Conservation (phyloP, 2,797 vertebrate genomes). For the Ctenosaura bakeri region DNA sequence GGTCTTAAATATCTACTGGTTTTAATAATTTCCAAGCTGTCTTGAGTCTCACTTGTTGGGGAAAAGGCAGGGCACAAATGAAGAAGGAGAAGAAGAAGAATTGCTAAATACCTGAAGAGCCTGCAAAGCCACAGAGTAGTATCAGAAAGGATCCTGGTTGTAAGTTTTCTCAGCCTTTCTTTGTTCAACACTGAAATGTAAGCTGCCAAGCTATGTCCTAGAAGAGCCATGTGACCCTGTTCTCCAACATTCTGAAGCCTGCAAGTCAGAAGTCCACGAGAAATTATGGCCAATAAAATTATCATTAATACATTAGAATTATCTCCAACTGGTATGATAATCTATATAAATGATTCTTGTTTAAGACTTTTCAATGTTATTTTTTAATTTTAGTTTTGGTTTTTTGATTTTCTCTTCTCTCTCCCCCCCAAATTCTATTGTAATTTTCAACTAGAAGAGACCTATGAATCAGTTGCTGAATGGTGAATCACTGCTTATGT, state of each 20-base stretch:
- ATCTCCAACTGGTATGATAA: neutral
- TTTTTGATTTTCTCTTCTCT: neutral
- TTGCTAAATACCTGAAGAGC: constrained; percentile 87
- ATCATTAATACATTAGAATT: constrained; percentile 37
- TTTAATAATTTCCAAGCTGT: too few species aligned
- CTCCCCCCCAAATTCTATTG: too few species aligned
- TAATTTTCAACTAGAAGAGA: too few species aligned
- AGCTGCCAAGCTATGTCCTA: constrained; percentile 96
- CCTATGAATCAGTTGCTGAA: too few species aligned
- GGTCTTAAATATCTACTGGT: too few species aligned
- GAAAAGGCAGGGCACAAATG: too few species aligned
- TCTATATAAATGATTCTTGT: neutral
- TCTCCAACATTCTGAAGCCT: constrained; percentile 92
- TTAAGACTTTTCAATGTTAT: neutral
- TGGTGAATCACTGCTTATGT: too few species aligned
- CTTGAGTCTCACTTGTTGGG: too few species aligned
- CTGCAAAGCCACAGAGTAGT: constrained; percentile 96
- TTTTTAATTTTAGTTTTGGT: neutral
- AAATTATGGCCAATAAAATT: neutral
- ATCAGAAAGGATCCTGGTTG: constrained; percentile 94
- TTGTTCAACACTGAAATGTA: constrained; percentile 93
- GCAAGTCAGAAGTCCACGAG: constrained; percentile 69
- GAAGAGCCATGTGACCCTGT: constrained; percentile 94
- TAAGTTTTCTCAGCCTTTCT: constrained; percentile 91
- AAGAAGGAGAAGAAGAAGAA: too few species aligned